Percentiles rank a stretch among this genome's conserved stretches.
These are phyloP conservation scores for Dasyprocta punctata DNA, from an alignment of 2,113 vertebrate species.

Conservation along the genomic window DNA sequence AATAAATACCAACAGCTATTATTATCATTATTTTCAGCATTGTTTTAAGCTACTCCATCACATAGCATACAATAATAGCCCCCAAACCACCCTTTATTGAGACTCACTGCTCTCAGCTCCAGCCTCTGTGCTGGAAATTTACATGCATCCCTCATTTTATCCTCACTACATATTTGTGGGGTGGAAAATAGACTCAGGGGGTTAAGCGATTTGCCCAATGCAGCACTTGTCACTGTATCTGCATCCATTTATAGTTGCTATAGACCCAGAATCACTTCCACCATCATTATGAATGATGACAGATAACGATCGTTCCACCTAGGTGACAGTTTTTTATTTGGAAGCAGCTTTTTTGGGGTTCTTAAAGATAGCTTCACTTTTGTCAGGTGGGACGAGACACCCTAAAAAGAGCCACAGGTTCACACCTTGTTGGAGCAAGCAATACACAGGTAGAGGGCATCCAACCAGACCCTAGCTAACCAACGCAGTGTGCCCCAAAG, in stretches of 20 bases:
- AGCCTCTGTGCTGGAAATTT: not conserved
- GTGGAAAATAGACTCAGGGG: not conserved
- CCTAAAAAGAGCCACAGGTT: not conserved
- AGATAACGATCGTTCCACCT: not conserved
- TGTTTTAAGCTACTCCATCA: not conserved
- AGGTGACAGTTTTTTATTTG: not conserved
- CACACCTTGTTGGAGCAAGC: not conserved
- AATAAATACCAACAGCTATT: not conserved
- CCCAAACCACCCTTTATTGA: not conserved
- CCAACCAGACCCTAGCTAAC: not conserved
- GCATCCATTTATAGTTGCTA: not conserved
- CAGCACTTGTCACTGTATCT: not conserved
- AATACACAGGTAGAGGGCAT: too few species aligned
- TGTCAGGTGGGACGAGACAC: not conserved
- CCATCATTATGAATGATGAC: not conserved
- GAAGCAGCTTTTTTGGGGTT: not conserved
- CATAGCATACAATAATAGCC: not conserved
- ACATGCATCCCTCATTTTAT: not conserved
- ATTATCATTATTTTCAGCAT: not conserved
- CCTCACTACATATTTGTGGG: not conserved
- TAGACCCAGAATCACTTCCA: not conserved
- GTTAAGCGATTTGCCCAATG: not conserved
- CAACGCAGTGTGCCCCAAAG: accelerated
- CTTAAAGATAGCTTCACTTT: not conserved
- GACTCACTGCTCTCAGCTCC: not conserved